These are phyloP conservation scores for Rhimphoctona megacephalus DNA, from an alignment of 2,888 invertebrate genomes.

Conservation along the genomic window DNA sequence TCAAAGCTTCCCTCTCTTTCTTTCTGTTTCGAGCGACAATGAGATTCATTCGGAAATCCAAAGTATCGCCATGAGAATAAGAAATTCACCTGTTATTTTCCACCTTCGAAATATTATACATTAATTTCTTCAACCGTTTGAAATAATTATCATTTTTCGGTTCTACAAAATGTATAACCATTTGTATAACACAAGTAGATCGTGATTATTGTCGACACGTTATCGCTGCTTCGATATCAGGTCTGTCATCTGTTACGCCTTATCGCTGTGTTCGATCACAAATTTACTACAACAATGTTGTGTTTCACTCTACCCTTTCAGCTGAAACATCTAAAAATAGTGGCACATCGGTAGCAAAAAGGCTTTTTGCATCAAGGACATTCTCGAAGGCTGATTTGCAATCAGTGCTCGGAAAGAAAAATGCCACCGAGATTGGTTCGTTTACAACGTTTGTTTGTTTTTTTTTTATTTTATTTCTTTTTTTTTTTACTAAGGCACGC, in stretches of 20 bases:
- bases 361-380: slow-evolving; percentile 25
- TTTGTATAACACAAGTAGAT: slow-evolving; percentile 38
- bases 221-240: slow-evolving; percentile 50
- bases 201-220: slow-evolving; percentile 39
- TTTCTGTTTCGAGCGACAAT: slow-evolving; percentile 8
- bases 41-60: slow-evolving; percentile 56
- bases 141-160: slow-evolving; percentile 43
- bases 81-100: not conserved
- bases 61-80: slow-evolving; percentile 50
- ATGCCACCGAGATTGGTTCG: not conserved
- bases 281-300: slow-evolving; percentile 1
- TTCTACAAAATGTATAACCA: not conserved
- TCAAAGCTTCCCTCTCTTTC: not conserved
- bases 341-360: not conserved
- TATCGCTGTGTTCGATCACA: slow-evolving; percentile 39
- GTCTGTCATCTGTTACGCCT: slow-evolving; percentile 32
- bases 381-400: slow-evolving; percentile 27
- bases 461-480: not conserved
- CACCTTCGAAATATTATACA: not conserved
- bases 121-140: slow-evolving; percentile 25
- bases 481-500: not conserved
- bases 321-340: slow-evolving; percentile 18
- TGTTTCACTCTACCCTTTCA: slow-evolving; percentile 35
- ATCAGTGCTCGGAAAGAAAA: not conserved
- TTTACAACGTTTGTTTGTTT: not conserved